Percentiles rank a stretch among this genome's conserved stretches.
Conservation (phyloP, 2,888 invertebrate genomes). For the Eudasyphora cyanicolor region DNA sequence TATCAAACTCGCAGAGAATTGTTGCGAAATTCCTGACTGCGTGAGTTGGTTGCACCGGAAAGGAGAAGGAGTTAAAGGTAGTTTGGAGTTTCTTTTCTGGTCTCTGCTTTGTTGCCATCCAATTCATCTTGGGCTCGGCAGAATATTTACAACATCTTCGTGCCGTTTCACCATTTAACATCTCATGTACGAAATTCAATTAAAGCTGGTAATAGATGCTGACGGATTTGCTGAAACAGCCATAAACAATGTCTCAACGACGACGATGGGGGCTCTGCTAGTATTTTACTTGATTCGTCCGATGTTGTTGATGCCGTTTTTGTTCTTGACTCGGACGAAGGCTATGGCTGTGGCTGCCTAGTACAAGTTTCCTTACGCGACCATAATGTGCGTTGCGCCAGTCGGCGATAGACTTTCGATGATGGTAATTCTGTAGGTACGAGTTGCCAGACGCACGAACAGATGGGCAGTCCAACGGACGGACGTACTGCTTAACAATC, state of each 20-base stretch:
- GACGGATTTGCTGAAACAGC: constrained; percentile 65
- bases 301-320: neutral
- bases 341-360: neutral
- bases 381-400: constrained; percentile 53
- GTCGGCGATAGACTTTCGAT: constrained; percentile 15
- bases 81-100: neutral
- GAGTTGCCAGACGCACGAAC: neutral
- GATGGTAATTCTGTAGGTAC: constrained; percentile 13
- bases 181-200: constrained; percentile 64
- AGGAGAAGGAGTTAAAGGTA: neutral
- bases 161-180: constrained; percentile 33
- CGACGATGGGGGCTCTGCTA: neutral
- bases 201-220: constrained; percentile 67
- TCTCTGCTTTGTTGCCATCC: neutral
- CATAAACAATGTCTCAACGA: constrained; percentile 53
- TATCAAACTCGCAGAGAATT: too few species aligned
- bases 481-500: neutral
- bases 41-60: too few species aligned
- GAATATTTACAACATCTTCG: neutral
- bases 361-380: constrained; percentile 66
- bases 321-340: too few species aligned
- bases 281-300: neutral
- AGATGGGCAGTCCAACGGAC: neutral
- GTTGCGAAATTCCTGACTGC: too few species aligned
- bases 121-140: neutral